Evolutionary conservation across 2,113 vertebrate species (phyloP).

Genomic region (Dascyllus trimaculatus): DNA sequence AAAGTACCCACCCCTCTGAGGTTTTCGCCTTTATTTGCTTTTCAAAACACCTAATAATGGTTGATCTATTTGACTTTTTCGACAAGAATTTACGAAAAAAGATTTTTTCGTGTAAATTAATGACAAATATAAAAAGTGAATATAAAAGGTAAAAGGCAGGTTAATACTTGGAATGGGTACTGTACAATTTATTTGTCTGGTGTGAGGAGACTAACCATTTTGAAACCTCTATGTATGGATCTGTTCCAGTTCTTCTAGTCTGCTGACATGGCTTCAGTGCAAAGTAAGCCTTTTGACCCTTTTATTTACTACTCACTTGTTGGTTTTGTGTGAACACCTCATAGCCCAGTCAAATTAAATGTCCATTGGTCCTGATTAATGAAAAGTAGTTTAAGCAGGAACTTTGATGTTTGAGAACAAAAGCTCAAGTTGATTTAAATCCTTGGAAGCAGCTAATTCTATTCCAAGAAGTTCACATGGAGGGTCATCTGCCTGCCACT

Average conservation of each 20-base stretch:
- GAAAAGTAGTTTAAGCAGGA: not conserved
- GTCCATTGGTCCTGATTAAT: not conserved
- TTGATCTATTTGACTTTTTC: not conserved
- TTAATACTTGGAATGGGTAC: no score
- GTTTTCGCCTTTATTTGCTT: not conserved
- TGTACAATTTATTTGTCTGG: no score
- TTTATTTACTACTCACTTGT: not conserved
- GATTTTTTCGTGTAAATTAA: not conserved
- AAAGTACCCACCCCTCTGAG: no score
- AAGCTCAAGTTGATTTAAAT: constrained; percentile 20
- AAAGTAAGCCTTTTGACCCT: not conserved
- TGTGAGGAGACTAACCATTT: no score
- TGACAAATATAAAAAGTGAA: not conserved
- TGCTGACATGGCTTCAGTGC: not conserved
- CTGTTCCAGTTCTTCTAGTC: no score
- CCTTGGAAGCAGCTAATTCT: constrained; percentile 43
- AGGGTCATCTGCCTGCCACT: constrained; percentile 42
- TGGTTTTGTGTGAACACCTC: not conserved
- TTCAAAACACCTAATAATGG: not conserved
- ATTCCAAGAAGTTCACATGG: constrained; percentile 31
- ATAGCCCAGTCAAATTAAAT: not conserved
- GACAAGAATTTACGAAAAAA: no score
- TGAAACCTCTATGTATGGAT: no score
- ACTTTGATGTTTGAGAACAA: not conserved
- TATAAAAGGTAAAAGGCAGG: not conserved